These are phyloP conservation scores for Drosophila meridiana DNA, from an alignment of 2,888 invertebrate species.

Conservation along the genomic window DNA sequence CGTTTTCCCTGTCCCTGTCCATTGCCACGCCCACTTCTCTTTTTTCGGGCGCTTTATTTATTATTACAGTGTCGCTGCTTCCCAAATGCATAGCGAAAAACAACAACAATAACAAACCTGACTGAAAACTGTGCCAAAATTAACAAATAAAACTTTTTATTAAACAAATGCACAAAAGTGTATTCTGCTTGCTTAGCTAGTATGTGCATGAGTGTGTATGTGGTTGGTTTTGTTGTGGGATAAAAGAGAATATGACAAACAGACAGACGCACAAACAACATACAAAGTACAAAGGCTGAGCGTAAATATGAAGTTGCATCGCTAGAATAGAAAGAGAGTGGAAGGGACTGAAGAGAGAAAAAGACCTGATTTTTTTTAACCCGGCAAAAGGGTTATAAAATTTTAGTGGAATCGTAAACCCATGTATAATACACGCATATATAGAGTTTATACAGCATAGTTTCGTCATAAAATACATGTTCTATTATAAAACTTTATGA, in stretches of 20 bases:
- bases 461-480: conserved; percentile 1
- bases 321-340: neutral
- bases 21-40: neutral
- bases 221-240: conserved; percentile 24
- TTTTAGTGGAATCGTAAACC: conserved; percentile 19
- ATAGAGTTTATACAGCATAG: neutral
- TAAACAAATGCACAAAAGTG: conserved; percentile 69
- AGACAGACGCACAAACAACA: conserved; percentile 24
- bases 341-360: neutral
- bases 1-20: conserved; percentile 24
- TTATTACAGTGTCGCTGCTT: conserved; percentile 66
- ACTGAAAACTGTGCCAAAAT: conserved; percentile 72
- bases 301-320: conserved; percentile 35
- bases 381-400: conserved; percentile 3
- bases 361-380: conserved; percentile 18
- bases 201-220: conserved; percentile 5
- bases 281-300: conserved; percentile 38
- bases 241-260: conserved; percentile 41
- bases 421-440: conserved; percentile 4
- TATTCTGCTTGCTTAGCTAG: conserved; percentile 61
- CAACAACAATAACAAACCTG: conserved; percentile 11
- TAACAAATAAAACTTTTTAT: conserved; percentile 75
- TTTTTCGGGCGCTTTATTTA: conserved; percentile 66
- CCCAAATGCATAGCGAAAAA: conserved; percentile 51
- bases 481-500: conserved; percentile 18